Conservation (phyloP, 2,113 vertebrate species). For the Patagioenas fasciata region DNA sequence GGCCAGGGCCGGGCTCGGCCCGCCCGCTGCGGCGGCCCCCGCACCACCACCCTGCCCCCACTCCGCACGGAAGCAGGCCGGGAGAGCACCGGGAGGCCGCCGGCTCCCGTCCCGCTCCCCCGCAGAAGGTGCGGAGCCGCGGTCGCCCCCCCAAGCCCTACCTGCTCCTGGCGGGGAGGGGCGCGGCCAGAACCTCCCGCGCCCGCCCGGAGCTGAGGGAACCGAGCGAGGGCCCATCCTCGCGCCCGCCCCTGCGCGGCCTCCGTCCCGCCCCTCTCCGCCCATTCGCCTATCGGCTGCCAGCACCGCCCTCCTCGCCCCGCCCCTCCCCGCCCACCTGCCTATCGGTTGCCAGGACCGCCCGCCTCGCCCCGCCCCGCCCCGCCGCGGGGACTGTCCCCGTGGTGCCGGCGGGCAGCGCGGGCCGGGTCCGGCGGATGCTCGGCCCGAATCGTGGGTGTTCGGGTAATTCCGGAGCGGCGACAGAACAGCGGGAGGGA, state of each 20-base stretch:
- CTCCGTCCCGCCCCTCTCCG: not conserved
- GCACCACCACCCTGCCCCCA: too few species aligned
- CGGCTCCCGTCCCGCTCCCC: not conserved
- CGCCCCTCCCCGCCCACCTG: not conserved
- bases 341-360: too few species aligned
- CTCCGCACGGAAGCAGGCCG: too few species aligned
- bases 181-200: too few species aligned
- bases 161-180: not conserved
- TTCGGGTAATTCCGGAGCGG: not conserved
- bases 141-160: not conserved
- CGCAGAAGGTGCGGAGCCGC: too few species aligned
- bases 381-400: not conserved
- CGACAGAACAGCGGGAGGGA: too few species aligned
- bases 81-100: too few species aligned
- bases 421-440: too few species aligned
- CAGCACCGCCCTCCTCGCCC: not conserved
- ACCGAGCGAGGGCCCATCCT: not conserved
- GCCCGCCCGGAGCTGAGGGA: not conserved
- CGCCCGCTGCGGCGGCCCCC: not conserved
- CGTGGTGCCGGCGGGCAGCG: not conserved
- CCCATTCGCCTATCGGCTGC: not conserved
- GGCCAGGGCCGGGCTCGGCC: not conserved
- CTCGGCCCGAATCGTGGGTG: too few species aligned
- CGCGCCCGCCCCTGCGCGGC: rapidly evolving
- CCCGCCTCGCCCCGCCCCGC: too few species aligned